Base-by-base conservation (phyloP, 2,888 invertebrate species). In the Epirrhoe alternata region DNA sequence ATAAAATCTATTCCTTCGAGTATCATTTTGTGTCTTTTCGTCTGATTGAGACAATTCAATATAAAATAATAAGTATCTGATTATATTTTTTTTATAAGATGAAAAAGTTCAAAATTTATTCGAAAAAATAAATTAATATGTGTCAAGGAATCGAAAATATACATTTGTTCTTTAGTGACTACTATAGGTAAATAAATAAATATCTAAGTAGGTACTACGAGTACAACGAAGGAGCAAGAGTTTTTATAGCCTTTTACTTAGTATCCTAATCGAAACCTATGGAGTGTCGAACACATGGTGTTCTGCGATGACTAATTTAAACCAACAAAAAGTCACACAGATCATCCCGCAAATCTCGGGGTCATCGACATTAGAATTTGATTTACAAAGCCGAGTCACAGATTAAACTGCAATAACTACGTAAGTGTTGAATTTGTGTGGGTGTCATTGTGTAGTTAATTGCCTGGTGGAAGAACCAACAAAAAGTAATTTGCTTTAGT, bases 401-500 rank as follows among this genome's bases (percentile, higher is more conserved):
- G 61, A 52, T 61, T 54, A 38, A 10, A 47, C 31, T 33, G 8
- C 33, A 61, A 50, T 64, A 49, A 64, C 49, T 45, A 56, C 33
- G 59, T 60, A 60, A 62, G 64, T 50, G 59, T 64, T 71, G 76
- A 72, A 71, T 63, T 71, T 68, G 73, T 73, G 88, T 88, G 83
- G 86, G 87, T 82, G 88, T 86, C 84, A 89, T 88, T 88, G 86
- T 86, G 30, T 55, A 17, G 70, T 71, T 83, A 83, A 83, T 83
- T 82, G 78, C 74, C 72, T 70, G 75, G 75, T 74, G 38, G 73
- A 75, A 75, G 76, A 77, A 71, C 74, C 66, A 69, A 68, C 66
- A 68, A 61, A 63, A 71, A 56, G 62, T 62, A 70, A 70, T 68
- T 68, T 54, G 57, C 60, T 50, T 61, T 64, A 53, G 54, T 57